phyloP scores from a whole-genome alignment of 2,888 invertebrate genomes.

The Cephus spinipes region DNA sequence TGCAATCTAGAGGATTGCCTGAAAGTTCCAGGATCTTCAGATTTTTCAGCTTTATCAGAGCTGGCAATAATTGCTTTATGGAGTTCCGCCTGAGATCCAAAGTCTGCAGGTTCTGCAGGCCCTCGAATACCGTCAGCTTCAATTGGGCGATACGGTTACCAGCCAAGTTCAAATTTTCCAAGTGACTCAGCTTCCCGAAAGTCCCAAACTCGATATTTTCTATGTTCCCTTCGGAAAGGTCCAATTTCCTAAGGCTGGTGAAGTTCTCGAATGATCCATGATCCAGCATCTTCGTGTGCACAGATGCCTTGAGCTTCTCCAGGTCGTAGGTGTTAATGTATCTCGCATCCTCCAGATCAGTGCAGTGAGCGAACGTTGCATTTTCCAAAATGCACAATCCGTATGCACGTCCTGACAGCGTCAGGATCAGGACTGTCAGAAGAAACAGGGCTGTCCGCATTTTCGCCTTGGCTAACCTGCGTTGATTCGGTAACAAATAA shows the following conservation, averaged over 20 bases:
- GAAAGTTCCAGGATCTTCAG: conserved; percentile 75
- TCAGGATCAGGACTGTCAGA: conserved; percentile 38
- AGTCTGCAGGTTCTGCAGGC: conserved; percentile 71
- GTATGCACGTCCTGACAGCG: conserved; percentile 33
- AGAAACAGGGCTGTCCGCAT: conserved; percentile 46
- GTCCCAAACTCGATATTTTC: conserved; percentile 70
- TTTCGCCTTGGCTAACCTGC: conserved; percentile 44
- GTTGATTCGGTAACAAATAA: background rate
- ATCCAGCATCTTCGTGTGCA: conserved; percentile 32
- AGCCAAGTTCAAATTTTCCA: conserved; percentile 72
- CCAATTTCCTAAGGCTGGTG: conserved; percentile 73
- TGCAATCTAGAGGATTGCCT: conserved; percentile 78
- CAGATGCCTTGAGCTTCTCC: conserved; percentile 40
- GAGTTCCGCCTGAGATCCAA: conserved; percentile 75
- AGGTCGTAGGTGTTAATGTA: conserved; percentile 50
- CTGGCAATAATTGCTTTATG: conserved; percentile 72
- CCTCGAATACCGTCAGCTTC: conserved; percentile 68
- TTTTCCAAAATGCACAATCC: conserved; percentile 48
- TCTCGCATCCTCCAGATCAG: conserved; percentile 51
- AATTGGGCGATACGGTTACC: conserved; percentile 72
- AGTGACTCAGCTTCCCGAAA: conserved; percentile 71
- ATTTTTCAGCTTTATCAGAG: conserved; percentile 69
- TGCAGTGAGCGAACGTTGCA: conserved; percentile 45
- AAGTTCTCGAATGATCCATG: conserved; percentile 68
- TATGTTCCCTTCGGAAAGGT: conserved; percentile 74